A percentile compares a stretch with the other conserved stretches of the same genome.
Conservation (phyloP, 2,888 invertebrate species). For the Xestia ashworthii region DNA sequence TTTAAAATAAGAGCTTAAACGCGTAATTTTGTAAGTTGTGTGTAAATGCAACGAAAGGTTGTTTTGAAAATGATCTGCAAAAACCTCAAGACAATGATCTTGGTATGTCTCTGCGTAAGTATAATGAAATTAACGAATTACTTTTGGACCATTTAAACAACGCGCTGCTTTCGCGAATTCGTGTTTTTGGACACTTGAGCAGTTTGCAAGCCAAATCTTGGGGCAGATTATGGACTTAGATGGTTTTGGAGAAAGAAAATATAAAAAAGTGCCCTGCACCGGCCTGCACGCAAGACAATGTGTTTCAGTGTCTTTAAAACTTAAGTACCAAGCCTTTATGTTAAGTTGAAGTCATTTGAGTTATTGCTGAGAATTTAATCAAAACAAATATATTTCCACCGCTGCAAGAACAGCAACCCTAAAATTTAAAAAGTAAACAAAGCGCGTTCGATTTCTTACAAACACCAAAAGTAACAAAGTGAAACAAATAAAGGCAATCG, state of each 20-base stretch:
- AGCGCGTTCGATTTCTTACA: slow-evolving; percentile 69
- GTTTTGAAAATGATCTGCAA: slow-evolving; percentile 61
- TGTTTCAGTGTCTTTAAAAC: slow-evolving; percentile 26
- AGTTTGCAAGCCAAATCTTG: slow-evolving; percentile 28
- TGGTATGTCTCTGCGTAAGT: slow-evolving; percentile 46
- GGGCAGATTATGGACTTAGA: slow-evolving; percentile 6
- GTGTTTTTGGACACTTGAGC: slow-evolving; percentile 45
- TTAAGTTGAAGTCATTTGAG: background rate
- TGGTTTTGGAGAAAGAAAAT: slow-evolving; percentile 50
- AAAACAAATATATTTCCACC: background rate
- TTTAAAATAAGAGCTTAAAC: slow-evolving; percentile 55
- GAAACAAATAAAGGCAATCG: slow-evolving; percentile 80
- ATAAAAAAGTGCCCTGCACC: slow-evolving; percentile 13
- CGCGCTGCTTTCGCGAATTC: slow-evolving; percentile 52
- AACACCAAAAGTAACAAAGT: slow-evolving; percentile 70
- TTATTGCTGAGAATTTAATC: background rate
- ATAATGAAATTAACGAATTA: slow-evolving; percentile 65
- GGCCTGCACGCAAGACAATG: background rate
- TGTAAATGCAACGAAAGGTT: slow-evolving; percentile 40
- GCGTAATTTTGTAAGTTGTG: slow-evolving; percentile 26
- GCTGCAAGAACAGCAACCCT: background rate
- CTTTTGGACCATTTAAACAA: slow-evolving; percentile 55
- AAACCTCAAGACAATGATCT: slow-evolving; percentile 50
- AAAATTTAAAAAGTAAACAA: slow-evolving; percentile 51
- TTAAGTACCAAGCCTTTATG: background rate